Percentiles rank a stretch among this genome's conserved stretches.
phyloP scores from a whole-genome alignment of 2,113 vertebrate species.

The Eublepharis macularius region DNA sequence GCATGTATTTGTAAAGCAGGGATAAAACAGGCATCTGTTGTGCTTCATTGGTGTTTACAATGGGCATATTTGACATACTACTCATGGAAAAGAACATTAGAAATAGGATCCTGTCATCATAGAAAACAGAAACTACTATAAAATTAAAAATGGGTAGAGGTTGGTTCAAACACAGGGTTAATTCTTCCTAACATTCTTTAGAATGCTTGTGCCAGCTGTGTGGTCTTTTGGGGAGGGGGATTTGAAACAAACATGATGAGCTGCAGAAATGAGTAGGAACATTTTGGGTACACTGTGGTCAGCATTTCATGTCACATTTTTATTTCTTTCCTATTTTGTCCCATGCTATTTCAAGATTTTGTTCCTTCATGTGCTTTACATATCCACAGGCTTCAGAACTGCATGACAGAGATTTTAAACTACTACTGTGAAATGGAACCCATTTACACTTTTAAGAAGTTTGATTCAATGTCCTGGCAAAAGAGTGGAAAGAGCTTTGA shows the following conservation, averaged over 20 bases:
- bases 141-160: constrained; percentile 12
- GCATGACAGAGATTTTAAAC: not conserved
- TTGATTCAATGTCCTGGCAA: not conserved
- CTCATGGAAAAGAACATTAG: constrained; percentile 14
- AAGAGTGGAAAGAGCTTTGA: not conserved
- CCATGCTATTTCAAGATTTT: not conserved
- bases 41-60: not conserved
- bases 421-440: not conserved
- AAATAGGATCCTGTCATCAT: constrained; percentile 18
- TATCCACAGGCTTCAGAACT: not conserved
- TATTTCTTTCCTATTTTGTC: not conserved
- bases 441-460: not conserved
- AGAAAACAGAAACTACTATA: not conserved
- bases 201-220: not conserved
- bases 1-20: not conserved
- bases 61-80: not conserved
- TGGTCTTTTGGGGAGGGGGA: too few relatives aligned
- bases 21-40: not conserved
- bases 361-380: not conserved
- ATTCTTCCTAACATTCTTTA: constrained; percentile 2
- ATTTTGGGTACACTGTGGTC: not conserved
- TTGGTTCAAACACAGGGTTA: not conserved
- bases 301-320: not conserved
- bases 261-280: not conserved
- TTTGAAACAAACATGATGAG: not conserved